Evolutionary conservation across 1,140 invertebrate genomes (phyloP).

Genomic region (Carcinoscorpius rotundicauda): DNA sequence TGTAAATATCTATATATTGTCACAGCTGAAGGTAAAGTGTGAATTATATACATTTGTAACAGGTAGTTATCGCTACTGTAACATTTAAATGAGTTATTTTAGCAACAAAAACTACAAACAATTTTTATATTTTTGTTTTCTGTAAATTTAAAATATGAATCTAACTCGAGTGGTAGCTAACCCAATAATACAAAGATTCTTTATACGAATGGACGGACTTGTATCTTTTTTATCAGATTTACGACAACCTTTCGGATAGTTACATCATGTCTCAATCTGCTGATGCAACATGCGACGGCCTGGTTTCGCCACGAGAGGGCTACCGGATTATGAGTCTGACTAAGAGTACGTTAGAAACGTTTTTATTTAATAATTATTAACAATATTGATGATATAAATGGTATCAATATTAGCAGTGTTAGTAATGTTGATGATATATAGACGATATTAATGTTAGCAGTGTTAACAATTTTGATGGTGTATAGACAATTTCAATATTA

Average conservation of each 20-base stretch:
- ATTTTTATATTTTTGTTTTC: neutral
- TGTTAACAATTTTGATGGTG: too few relatives aligned
- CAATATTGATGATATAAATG: too few relatives aligned
- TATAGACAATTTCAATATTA: too few relatives aligned
- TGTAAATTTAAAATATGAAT: neutral
- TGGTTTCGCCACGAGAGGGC: slow-evolving; percentile 64
- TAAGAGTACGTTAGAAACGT: slow-evolving; percentile 41
- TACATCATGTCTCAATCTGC: slow-evolving; percentile 74
- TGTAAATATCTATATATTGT: too few relatives aligned
- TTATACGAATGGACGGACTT: neutral
- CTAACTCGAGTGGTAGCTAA: neutral
- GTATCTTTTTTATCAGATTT: slow-evolving; percentile 17
- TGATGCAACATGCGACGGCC: slow-evolving; percentile 73
- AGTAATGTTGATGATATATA: too few relatives aligned
- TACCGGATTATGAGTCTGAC: slow-evolving; percentile 60
- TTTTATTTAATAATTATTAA: too few relatives aligned
- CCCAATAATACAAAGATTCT: neutral
- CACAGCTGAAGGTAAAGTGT: too few relatives aligned
- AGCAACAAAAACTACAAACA: neutral
- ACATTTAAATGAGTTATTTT: neutral
- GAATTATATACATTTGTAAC: too few relatives aligned
- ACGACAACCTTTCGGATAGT: slow-evolving; percentile 33
- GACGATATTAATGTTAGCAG: too few relatives aligned
- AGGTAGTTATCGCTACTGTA: too few relatives aligned
- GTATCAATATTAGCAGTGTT: too few relatives aligned